Evolutionary conservation across 37 sponge, comb jelly and placozoan genomes (phyloP).

Genomic region (Aphrocallistes beatrix): DNA sequence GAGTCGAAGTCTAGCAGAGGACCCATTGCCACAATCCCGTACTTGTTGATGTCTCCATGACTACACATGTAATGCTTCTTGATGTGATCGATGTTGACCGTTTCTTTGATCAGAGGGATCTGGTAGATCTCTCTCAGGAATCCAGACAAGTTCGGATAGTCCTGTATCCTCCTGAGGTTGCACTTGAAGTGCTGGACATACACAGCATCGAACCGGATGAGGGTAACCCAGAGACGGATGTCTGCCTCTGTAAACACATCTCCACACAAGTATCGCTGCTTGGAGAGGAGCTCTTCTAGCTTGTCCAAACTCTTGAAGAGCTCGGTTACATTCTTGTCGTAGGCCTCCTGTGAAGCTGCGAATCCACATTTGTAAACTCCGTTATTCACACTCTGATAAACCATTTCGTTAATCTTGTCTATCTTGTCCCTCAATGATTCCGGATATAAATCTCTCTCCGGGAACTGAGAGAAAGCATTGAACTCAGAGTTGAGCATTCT

Average conservation of each 20-base stretch:
- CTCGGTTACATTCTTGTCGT: constrained; percentile 61
- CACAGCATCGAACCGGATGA: constrained; percentile 78
- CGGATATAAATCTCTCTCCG: constrained; percentile 79
- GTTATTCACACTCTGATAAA: constrained; percentile 70
- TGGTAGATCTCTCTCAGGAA: constrained; percentile 83
- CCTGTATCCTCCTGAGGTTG: constrained; percentile 74
- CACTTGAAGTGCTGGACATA: constrained; percentile 93
- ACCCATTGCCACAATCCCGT: constrained; percentile 76
- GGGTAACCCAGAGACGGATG: constrained; percentile 69
- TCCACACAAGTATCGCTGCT: constrained; percentile 67
- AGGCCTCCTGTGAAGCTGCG: constrained; percentile 76
- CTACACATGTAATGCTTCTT: constrained; percentile 69
- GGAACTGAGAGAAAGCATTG: constrained; percentile 48
- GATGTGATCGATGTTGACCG: constrained; percentile 61
- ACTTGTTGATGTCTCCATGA: constrained; percentile 50
- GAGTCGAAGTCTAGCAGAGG: constrained; percentile 63
- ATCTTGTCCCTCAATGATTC: constrained; percentile 48
- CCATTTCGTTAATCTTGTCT: constrained; percentile 70
- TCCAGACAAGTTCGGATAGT: constrained; percentile 79
- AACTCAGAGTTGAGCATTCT: constrained; percentile 79
- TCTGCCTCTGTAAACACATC: constrained; percentile 76
- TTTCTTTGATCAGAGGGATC: constrained; percentile 61
- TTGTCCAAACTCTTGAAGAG: constrained; percentile 70
- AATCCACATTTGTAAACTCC: constrained; percentile 80
- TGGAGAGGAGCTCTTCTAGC: constrained; percentile 61